Evolutionary conservation across 2,113 vertebrate species (phyloP), one percentile per base, ranked within the genome.

Genomic region (Illadopsis cleaveri): DNA sequence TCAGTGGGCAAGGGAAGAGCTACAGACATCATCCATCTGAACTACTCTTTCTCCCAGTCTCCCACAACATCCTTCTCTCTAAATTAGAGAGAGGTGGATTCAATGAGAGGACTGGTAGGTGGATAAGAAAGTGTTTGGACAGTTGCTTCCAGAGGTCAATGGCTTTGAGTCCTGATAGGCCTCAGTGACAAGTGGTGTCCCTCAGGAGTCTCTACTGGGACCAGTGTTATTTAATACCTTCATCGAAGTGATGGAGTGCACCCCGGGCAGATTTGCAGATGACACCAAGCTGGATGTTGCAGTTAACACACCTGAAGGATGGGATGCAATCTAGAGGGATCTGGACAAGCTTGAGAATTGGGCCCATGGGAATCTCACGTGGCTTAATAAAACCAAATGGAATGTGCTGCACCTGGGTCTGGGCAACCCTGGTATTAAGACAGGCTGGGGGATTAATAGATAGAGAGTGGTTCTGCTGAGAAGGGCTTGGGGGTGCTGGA

Each of bases 371-470:
- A 25, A 35, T 69, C n/a, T 68, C n/a, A 25, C n/a, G 61, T n/a
- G 38, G 15, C 30, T 47, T 68, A 30, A 10, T 4, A 14, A 60
- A 30, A 54, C 21, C 25, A 40, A 76, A 17, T 7, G 5, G 53
- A 69, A 27, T 9, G 17, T 76, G 53, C 38, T 82, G 24, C 24
- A 13, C 21, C 38, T 47, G 30, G 21, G 9, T 69, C 11, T 0
- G 2, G 7, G 28, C 24, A 65, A 6, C 4, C 7, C 8, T 12
- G 0, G 25, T 31, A 33, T 23, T 20, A 27, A 9, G 15, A 15
- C 15, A 37, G 31, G 22, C 10, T 44, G 50, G 51, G 31, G 27
- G 15, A 48, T 56, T 24, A 53, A 38, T 7, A 75, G 38, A 25
- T 8, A 1, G 8, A 60, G 30, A 40, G n/a, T 22, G 33, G 24